Conservation (phyloP, 2,797 vertebrate genomes). For the Gymnodraco acuticeps region DNA sequence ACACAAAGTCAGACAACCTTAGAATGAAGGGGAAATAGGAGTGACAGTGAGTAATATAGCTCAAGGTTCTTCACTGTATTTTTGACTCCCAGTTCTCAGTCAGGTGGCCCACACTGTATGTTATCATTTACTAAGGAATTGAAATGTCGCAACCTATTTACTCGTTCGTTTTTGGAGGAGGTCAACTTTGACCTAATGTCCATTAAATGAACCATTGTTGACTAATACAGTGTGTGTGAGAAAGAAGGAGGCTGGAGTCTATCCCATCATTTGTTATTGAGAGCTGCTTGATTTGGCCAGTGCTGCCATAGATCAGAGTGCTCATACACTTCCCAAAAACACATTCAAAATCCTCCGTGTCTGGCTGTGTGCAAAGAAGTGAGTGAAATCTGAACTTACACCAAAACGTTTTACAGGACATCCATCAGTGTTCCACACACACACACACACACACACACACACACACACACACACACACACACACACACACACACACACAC, state of each 20-base stretch:
- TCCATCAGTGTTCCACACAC: slow-evolving; percentile 37
- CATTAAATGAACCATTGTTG: slow-evolving; percentile 50
- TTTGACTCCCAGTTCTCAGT: slow-evolving; percentile 9
- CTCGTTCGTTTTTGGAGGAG: slow-evolving; percentile 64
- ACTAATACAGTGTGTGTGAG: slow-evolving; percentile 40
- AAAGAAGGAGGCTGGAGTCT: slow-evolving; percentile 36
- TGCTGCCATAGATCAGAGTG: slow-evolving; percentile 52
- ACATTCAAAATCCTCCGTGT: slow-evolving; percentile 48
- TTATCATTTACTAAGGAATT: slow-evolving; percentile 43
- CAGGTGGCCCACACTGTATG: slow-evolving; percentile 42
- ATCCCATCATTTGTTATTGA: slow-evolving; percentile 57
- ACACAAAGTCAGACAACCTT: not conserved
- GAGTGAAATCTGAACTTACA: slow-evolving; percentile 56
- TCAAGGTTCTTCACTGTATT: slow-evolving; percentile 4
- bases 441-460: too few relatives aligned
- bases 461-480: too few relatives aligned
- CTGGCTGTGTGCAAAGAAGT: slow-evolving; percentile 48
- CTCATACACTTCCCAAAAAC: slow-evolving; percentile 58
- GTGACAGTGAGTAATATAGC: not conserved
- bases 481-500: too few relatives aligned
- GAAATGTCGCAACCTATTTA: slow-evolving; percentile 60
- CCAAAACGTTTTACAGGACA: slow-evolving; percentile 52
- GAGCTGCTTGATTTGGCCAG: slow-evolving; percentile 41
- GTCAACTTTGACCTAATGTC: slow-evolving; percentile 65
- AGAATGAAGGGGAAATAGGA: not conserved